Evolutionary conservation across 2,888 invertebrate genomes (phyloP).

Genomic region (Rotaria macrura): DNA sequence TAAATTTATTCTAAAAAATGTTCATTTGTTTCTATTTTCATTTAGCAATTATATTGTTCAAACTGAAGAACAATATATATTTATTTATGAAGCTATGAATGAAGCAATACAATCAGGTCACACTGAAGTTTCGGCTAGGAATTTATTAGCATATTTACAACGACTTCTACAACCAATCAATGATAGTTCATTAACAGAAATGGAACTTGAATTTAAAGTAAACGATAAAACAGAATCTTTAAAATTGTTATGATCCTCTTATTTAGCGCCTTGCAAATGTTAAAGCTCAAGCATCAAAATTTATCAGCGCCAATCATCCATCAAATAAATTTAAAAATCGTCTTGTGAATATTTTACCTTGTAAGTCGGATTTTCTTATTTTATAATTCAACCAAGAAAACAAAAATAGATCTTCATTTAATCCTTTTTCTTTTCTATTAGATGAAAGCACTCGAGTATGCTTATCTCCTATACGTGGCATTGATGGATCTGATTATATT

Average conservation of each 20-base stretch:
- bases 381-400: background rate
- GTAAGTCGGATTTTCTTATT: slow-evolving; percentile 47
- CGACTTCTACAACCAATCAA: slow-evolving; percentile 73
- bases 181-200: slow-evolving; percentile 61
- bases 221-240: background rate
- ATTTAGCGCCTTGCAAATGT: slow-evolving; percentile 60
- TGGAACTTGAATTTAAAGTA: slow-evolving; percentile 77
- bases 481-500: slow-evolving; percentile 77
- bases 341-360: slow-evolving; percentile 90
- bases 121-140: slow-evolving; percentile 88
- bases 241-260: background rate
- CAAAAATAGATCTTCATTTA: background rate
- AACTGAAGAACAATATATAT: slow-evolving; percentile 98
- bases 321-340: slow-evolving; percentile 97
- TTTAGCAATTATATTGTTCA: slow-evolving; percentile 79
- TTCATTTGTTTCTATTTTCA: background rate
- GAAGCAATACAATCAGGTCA: slow-evolving; percentile 92
- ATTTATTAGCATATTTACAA: slow-evolving; percentile 84
- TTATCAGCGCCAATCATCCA: slow-evolving; percentile 85
- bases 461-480: background rate
- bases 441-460: slow-evolving; percentile 11
- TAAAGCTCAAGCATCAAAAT: slow-evolving; percentile 46
- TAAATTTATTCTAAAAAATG: too few relatives aligned
- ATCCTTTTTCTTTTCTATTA: background rate
- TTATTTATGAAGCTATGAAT: slow-evolving; percentile 89